Evolutionary conservation across 1,140 invertebrate species (phyloP).

Genomic region (Drosophila tani): DNA sequence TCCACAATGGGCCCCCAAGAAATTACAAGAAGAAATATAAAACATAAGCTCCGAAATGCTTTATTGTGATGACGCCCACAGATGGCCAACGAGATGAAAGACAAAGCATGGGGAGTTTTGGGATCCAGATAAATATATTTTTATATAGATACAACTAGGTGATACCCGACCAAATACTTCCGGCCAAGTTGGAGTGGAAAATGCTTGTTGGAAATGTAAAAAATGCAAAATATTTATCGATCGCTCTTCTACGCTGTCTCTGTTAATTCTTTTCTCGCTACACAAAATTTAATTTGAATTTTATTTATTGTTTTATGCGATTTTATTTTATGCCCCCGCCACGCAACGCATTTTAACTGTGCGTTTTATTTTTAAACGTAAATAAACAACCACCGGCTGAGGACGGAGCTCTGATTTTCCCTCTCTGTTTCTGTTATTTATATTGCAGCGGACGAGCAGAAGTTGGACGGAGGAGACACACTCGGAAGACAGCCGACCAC

Average conservation of each 20-base stretch:
- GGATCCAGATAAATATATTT: conserved; percentile 35
- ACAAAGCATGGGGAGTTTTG: conserved; percentile 10
- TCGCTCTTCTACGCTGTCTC: conserved; percentile 7
- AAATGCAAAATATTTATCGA: conserved; percentile 61
- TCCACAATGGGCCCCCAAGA: conserved; percentile 45
- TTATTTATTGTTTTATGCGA: conserved; percentile 75
- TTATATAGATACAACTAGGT: conserved; percentile 46
- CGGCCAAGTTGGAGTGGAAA: conserved; percentile 29
- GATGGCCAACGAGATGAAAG: conserved; percentile 60
- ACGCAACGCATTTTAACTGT: conserved; percentile 49
- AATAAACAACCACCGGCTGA: conserved; percentile 79
- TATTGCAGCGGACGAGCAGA: conserved; percentile 70
- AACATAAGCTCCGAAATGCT: conserved; percentile 72
- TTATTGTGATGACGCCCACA: conserved; percentile 74
- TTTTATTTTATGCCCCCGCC: conserved; percentile 41
- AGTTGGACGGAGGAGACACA: conserved; percentile 36
- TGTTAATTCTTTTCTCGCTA: conserved; percentile 33
- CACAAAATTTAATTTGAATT: conserved; percentile 71
- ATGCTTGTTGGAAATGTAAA: conserved; percentile 38
- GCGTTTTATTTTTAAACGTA: conserved; percentile 76
- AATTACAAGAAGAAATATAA: conserved; percentile 59
- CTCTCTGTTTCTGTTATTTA: conserved; percentile 53
- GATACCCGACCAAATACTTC: conserved; percentile 71
- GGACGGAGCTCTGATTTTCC: conserved; percentile 10
- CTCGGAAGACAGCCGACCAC: conserved; percentile 9